These are phyloP conservation scores for Dendrolimus houi DNA, from an alignment of 2,888 invertebrate genomes.

Conservation along the genomic window DNA sequence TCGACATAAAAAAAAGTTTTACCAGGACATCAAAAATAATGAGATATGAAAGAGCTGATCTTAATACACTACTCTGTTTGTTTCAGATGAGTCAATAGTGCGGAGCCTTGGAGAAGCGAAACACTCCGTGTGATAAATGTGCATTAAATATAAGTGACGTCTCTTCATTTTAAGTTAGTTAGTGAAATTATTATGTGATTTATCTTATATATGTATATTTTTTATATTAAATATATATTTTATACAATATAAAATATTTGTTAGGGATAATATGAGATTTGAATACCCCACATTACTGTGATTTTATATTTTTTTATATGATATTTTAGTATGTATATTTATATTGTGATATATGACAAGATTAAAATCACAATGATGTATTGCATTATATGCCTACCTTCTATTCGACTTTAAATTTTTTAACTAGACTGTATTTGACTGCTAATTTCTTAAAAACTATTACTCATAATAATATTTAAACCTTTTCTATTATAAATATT, in stretches of 20 bases:
- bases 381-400: too few species aligned
- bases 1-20: neutral
- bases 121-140: constrained; percentile 55
- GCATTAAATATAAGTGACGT: constrained; percentile 51
- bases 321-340: too few species aligned
- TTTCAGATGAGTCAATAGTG: constrained; percentile 42
- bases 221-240: constrained; percentile 8
- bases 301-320: too few species aligned
- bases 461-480: too few species aligned
- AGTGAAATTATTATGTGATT: constrained; percentile 71
- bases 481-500: too few species aligned
- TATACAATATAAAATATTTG: constrained; percentile 10
- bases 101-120: constrained; percentile 22
- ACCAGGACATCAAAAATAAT: neutral
- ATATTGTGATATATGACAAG: too few species aligned
- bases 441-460: too few species aligned
- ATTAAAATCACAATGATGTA: too few species aligned
- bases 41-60: neutral
- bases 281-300: neutral
- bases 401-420: too few species aligned
- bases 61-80: constrained; percentile 25
- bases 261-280: constrained; percentile 7
- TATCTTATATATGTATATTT: constrained; percentile 41
- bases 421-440: too few species aligned
- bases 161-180: constrained; percentile 48